A percentile compares a stretch with the other conserved stretches of the same genome.
Evolutionary conservation across 64 coral and sea anemone genomes (phyloP).

Genomic region (Anthopleura sola): DNA sequence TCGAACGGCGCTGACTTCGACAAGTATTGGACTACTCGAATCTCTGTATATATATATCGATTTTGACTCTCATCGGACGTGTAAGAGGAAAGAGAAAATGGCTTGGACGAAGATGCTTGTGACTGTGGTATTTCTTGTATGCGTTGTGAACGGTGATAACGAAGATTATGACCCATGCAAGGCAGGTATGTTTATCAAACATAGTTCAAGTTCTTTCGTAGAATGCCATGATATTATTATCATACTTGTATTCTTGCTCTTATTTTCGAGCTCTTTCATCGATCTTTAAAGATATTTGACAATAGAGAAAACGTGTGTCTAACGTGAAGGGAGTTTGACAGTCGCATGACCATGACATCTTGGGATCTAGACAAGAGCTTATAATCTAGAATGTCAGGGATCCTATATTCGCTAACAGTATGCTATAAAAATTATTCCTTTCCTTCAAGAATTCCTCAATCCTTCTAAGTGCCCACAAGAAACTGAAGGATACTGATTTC

Average conservation of each 20-base stretch:
- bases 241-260: not conserved
- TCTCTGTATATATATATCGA: not conserved
- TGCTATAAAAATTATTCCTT: no score
- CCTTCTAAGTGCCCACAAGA: no score
- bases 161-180: constrained; percentile 91
- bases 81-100: not conserved
- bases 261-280: not conserved
- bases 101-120: not conserved
- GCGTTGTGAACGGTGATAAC: constrained; percentile 34
- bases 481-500: no score
- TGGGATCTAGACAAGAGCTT: not conserved
- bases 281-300: not conserved
- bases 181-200: constrained; percentile 57
- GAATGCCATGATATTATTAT: not conserved
- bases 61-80: not conserved
- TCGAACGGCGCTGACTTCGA: not conserved
- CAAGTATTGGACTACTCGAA: not conserved
- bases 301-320: not conserved
- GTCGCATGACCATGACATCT: not conserved
- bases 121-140: not conserved
- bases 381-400: not conserved
- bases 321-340: not conserved
- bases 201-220: constrained; percentile 9
- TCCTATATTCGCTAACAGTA: not conserved
- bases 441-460: no score